Conservation (phyloP, 2,888 invertebrate genomes). For the Chouioia cunea region DNA sequence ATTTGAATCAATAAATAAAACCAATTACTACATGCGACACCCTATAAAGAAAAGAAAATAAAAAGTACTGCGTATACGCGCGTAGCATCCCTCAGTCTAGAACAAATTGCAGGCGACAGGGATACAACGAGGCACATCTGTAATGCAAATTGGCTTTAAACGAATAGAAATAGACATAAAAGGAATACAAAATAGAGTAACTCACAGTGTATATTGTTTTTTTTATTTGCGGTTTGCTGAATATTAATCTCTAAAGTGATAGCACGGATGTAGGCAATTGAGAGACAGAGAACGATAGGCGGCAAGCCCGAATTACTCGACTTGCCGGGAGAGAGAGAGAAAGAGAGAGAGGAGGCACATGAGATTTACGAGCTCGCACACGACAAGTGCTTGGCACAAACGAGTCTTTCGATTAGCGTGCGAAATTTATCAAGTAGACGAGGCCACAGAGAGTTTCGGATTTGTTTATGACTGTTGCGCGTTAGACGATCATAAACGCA, state of each 20-base stretch:
- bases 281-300: slow-evolving; percentile 11
- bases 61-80: not conserved
- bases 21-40: no score
- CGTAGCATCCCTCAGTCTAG: not conserved
- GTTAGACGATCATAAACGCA: not conserved
- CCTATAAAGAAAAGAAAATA: no score
- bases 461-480: no score
- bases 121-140: not conserved
- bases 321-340: no score
- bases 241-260: slow-evolving; percentile 36
- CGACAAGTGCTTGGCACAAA: not conserved
- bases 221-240: not conserved
- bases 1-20: no score
- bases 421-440: not conserved
- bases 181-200: not conserved
- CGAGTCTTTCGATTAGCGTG: slow-evolving; percentile 17
- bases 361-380: slow-evolving; percentile 39
- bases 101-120: slow-evolving; percentile 3
- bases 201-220: not conserved
- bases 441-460: no score
- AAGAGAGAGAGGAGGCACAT: not conserved
- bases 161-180: not conserved
- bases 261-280: slow-evolving; percentile 36
- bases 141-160: no score
- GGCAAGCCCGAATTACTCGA: slow-evolving; percentile 32